phyloP scores from a whole-genome alignment of 2,113 vertebrate genomes.

The Heptranchias perlo region DNA sequence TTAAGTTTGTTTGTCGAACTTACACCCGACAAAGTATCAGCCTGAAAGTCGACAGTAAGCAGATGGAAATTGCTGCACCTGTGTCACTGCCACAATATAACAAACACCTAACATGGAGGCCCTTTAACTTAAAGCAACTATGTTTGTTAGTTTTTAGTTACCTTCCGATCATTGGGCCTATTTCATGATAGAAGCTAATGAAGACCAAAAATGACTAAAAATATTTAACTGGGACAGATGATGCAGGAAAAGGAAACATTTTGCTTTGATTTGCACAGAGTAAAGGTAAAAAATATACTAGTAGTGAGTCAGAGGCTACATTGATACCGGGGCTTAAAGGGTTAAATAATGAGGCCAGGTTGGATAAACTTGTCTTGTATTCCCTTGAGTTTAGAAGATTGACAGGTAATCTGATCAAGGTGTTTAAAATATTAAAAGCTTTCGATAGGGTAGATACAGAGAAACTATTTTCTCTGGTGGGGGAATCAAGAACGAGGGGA shows the following conservation, averaged over 20 bases:
- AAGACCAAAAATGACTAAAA: not conserved
- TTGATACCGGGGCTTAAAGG: no score
- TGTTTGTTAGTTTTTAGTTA: no score
- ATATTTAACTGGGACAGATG: not conserved
- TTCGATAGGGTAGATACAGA: not conserved
- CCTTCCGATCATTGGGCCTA: not conserved
- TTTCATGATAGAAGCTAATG: not conserved
- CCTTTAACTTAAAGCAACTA: not conserved
- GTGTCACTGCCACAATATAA: not conserved
- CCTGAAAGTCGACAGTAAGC: not conserved
- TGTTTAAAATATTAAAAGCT: not conserved
- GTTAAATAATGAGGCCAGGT: no score
- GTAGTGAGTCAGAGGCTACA: not conserved
- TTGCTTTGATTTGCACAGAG: not conserved
- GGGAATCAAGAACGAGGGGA: no score
- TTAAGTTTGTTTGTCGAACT: not conserved
- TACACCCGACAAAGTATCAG: not conserved
- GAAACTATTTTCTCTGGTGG: no score
- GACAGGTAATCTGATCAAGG: not conserved
- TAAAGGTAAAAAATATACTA: not conserved
- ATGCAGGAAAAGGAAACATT: not conserved
- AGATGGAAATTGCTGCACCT: not conserved
- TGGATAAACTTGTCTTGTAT: no score
- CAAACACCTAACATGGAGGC: not conserved
- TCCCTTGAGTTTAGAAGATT: no score